These are phyloP conservation scores for Tetramorium bicarinatum DNA, from an alignment of 2,888 invertebrate genomes.

Conservation along the genomic window DNA sequence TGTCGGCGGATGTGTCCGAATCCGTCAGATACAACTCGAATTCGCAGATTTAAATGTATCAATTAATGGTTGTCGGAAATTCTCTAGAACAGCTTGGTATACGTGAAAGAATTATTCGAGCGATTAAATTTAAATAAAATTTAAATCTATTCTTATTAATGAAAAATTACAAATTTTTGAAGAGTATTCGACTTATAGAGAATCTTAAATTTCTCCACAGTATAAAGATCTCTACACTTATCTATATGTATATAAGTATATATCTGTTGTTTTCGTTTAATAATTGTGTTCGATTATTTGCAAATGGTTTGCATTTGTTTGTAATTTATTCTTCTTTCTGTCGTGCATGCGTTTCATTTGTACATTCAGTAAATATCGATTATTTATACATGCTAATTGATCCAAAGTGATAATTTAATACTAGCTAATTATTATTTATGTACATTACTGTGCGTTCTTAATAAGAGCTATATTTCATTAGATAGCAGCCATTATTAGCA, in stretches of 20 bases:
- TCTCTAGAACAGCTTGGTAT: neutral
- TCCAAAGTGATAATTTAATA: neutral
- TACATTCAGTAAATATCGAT: conserved; percentile 12
- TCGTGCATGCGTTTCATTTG: conserved; percentile 5
- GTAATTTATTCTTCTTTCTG: neutral
- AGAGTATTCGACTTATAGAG: neutral
- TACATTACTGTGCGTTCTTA: neutral
- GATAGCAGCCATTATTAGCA: conserved; percentile 7
- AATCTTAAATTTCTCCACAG: neutral
- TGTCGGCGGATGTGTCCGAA: neutral
- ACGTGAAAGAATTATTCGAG: neutral
- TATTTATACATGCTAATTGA: conserved; percentile 27
- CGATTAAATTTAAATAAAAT: conserved; percentile 2
- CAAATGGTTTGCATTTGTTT: neutral
- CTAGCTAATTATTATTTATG: conserved; percentile 20
- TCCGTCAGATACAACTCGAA: neutral
- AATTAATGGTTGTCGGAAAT: neutral
- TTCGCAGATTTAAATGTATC: neutral
- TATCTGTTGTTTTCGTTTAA: neutral
- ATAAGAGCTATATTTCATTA: conserved; percentile 15
- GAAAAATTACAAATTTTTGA: neutral
- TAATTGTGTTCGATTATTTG: neutral
- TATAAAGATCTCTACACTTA: neutral
- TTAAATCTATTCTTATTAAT: neutral
- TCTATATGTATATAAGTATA: neutral